Evolutionary conservation across 1,140 invertebrate genomes (phyloP), one percentile per base, ranked within the genome.

Genomic region (Liolophura sinensis): DNA sequence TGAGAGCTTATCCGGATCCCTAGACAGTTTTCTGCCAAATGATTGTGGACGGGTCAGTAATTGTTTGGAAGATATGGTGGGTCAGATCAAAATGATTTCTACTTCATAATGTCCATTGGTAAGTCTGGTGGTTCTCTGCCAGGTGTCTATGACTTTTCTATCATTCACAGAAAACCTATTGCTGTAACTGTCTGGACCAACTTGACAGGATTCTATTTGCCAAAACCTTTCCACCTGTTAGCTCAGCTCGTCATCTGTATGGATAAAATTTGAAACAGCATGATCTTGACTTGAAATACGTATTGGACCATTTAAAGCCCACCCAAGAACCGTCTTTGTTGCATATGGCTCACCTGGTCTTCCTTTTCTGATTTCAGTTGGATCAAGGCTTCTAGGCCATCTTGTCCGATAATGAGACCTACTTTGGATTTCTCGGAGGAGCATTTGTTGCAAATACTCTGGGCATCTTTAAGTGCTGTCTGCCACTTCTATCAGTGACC

Each of bases 61-160:
- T 61, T 62, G 31, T 62, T 59, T 11, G 48, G 16, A 9, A 64
- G 16, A 63, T 20, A 6, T 12, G 60, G 54, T 31, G 20, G 16
- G 22, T 27, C 47, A 60, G 5, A 9, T 47, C 48, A 18, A 49
- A 62, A 67, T 25, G 59, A 48, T 25, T n/a, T 15, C 16, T 14
- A 65, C 49, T n/a, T 40, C 3, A 20, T 49, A 59, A 20, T 60
- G 56, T 51, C 47, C 60, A 25, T 52, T n/a, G 9, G 27, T 11
- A 3, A 48, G 14, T 1, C 1, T 20, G 1, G 24, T 50, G 18
- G 27, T 50, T 40, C 6, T 20, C 6, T 62, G 5, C 60, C 27
- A 47, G 1, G 25, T 24, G 11, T 22, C 15, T 1, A 62, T 25
- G n/a, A 18, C 49, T 31, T 49, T 62, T 6, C 46, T 15, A 27